Conservation (phyloP, 2,888 invertebrate species). For the Eilema caniola region DNA sequence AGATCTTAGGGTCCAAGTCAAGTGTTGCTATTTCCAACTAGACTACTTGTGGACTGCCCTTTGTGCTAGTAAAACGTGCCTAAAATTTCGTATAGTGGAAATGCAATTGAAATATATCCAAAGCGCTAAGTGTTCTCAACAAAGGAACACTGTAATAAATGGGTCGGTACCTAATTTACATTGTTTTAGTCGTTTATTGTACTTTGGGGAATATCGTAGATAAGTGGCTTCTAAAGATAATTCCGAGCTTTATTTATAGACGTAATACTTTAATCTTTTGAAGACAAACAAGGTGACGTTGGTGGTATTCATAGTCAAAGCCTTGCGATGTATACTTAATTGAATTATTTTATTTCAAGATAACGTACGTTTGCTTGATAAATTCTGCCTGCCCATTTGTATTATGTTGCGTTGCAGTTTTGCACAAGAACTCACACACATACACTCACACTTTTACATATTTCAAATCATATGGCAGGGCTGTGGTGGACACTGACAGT, state of each 20-base stretch:
- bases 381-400: too few relatives aligned
- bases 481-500: too few relatives aligned
- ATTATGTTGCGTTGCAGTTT: too few relatives aligned
- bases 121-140: conserved; percentile 26
- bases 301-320: neutral
- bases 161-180: conserved; percentile 40
- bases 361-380: neutral
- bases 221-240: conserved; percentile 21
- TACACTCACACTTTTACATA: too few relatives aligned
- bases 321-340: too few relatives aligned
- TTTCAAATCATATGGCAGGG: too few relatives aligned
- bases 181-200: conserved; percentile 39
- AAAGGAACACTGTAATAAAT: conserved; percentile 28
- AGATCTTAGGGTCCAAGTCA: too few relatives aligned
- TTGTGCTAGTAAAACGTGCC: too few relatives aligned
- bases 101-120: conserved; percentile 39
- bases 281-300: conserved; percentile 15
- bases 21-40: too few relatives aligned
- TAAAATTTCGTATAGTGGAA: conserved; percentile 17
- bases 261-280: conserved; percentile 15
- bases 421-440: too few relatives aligned
- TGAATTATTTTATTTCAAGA: neutral
- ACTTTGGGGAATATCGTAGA: conserved; percentile 32
- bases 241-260: conserved; percentile 17
- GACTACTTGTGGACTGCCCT: too few relatives aligned